Percentiles rank a stretch among this genome's conserved stretches.
These are phyloP conservation scores for Cyprinus carpio DNA, from an alignment of 2,113 vertebrate species.

Conservation along the genomic window DNA sequence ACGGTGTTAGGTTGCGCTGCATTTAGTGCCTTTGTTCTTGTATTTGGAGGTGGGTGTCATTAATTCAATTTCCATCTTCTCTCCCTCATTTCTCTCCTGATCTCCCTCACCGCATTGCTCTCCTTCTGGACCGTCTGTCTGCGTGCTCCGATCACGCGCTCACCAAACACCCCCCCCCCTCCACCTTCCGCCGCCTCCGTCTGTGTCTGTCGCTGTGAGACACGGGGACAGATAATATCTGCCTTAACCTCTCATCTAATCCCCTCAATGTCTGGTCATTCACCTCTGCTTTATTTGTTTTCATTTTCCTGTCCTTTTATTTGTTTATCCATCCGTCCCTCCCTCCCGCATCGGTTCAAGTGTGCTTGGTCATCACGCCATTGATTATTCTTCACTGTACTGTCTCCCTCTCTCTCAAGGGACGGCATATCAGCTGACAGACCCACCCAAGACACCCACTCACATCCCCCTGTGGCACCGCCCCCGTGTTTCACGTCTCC, in stretches of 20 bases:
- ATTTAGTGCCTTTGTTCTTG: slow-evolving; percentile 68
- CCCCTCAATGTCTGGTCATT: slow-evolving; percentile 41
- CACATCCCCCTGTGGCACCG: background rate
- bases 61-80: slow-evolving; percentile 60
- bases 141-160: slow-evolving; percentile 49
- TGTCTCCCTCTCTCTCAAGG: slow-evolving; percentile 19
- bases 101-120: slow-evolving; percentile 67
- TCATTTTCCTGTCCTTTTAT: slow-evolving; percentile 24
- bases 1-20: slow-evolving; percentile 55
- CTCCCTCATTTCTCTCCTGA: slow-evolving; percentile 44
- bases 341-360: background rate
- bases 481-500: background rate
- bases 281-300: slow-evolving; percentile 27
- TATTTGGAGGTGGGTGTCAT: slow-evolving; percentile 67
- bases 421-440: slow-evolving; percentile 42
- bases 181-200: slow-evolving; percentile 62
- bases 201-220: slow-evolving; percentile 75
- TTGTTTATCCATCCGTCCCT: slow-evolving; percentile 8
- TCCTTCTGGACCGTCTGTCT: slow-evolving; percentile 70
- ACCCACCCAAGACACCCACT: slow-evolving; percentile 48
- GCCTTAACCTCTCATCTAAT: slow-evolving; percentile 59
- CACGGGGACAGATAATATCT: slow-evolving; percentile 69
- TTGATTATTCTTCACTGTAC: slow-evolving; percentile 23
- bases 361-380: slow-evolving; percentile 44
- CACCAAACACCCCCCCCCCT: slow-evolving; percentile 55